Conservation (phyloP, 2,113 vertebrate species). For the Serinus canaria region DNA sequence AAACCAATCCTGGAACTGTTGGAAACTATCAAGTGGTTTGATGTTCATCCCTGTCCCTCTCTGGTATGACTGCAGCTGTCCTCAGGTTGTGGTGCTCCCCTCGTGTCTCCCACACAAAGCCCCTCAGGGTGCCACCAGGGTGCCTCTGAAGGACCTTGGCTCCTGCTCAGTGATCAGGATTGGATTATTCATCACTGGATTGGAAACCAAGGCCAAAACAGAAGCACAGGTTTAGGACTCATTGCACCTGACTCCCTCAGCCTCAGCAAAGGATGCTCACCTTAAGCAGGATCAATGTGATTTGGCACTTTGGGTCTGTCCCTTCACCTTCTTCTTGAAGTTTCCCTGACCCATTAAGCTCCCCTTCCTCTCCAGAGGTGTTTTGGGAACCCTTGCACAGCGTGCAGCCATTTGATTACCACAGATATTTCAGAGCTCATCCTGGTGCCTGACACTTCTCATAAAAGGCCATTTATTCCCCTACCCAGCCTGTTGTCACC, state of each 20-base stretch:
- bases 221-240: not conserved
- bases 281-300: not conserved
- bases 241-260: not conserved
- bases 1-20: not conserved
- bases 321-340: not conserved
- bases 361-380: not conserved
- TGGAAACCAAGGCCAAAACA: not conserved
- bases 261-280: not conserved
- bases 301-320: not conserved
- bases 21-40: not conserved
- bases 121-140: not conserved
- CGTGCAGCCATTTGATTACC: not conserved
- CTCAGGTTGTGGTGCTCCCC: not conserved
- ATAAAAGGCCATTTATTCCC: not conserved
- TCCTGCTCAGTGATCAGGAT: not conserved
- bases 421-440: not conserved
- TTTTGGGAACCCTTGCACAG: not conserved
- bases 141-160: not conserved
- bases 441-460: not conserved
- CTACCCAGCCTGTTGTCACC: not conserved
- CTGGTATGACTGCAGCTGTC: not conserved
- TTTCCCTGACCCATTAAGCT: not conserved
- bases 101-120: fast-evolving
- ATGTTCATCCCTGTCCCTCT: not conserved
- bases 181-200: not conserved